phyloP scores from a whole-genome alignment of 2,888 invertebrate species.

The Automeris io region DNA sequence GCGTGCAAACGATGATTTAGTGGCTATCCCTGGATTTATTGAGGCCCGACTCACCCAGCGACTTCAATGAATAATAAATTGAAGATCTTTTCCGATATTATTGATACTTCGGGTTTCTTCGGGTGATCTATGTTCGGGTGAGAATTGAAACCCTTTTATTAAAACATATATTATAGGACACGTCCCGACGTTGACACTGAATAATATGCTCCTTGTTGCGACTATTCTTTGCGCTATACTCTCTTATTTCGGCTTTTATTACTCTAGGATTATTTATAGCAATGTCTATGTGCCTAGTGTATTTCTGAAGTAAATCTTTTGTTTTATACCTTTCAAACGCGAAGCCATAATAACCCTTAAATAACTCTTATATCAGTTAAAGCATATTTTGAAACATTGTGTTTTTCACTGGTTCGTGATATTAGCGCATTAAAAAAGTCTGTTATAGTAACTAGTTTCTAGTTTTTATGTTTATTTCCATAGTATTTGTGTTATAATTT shows the following conservation, averaged over 20 bases:
- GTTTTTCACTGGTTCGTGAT: too few species aligned
- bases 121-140: conserved; percentile 65
- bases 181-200: conserved; percentile 70
- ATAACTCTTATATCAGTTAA: too few species aligned
- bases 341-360: not conserved
- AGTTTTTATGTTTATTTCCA: too few species aligned
- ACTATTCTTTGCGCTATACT: conserved; percentile 55
- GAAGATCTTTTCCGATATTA: conserved; percentile 68
- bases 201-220: conserved; percentile 70
- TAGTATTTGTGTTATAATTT: too few species aligned
- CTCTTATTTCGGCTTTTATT: conserved; percentile 67
- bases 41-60: conserved; percentile 51
- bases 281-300: conserved; percentile 33
- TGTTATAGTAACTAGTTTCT: too few species aligned
- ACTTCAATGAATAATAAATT: conserved; percentile 73
- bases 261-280: conserved; percentile 59
- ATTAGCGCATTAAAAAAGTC: too few species aligned
- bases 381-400: too few species aligned
- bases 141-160: conserved; percentile 75
- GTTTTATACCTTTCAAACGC: conserved; percentile 22
- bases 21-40: conserved; percentile 65
- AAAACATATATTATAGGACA: conserved; percentile 73
- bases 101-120: conserved; percentile 65
- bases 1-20: conserved; percentile 64
- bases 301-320: conserved; percentile 28